Evolutionary conservation across 2,888 invertebrate species (phyloP).

Genomic region (Aphodius granarius): DNA sequence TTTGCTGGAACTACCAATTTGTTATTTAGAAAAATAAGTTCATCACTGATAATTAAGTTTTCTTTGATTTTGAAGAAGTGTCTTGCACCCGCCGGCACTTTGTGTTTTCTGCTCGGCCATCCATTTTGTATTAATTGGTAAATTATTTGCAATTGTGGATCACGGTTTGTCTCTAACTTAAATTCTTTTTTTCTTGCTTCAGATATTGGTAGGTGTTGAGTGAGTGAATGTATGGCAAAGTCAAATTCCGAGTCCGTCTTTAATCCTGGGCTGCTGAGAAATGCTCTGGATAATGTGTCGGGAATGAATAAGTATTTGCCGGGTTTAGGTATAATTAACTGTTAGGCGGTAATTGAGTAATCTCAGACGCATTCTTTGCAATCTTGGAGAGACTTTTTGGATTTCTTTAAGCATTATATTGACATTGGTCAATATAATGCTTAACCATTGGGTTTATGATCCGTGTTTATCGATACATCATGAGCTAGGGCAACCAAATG

Average conservation of each 20-base stretch:
- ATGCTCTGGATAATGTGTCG: slow-evolving; percentile 17
- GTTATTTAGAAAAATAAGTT: slow-evolving; percentile 9
- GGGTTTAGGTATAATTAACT: slow-evolving; percentile 35
- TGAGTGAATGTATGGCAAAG: slow-evolving; percentile 4
- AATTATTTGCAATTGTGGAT: too few species aligned
- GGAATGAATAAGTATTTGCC: slow-evolving; percentile 28
- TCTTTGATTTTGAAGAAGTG: not conserved
- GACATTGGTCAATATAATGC: too few species aligned
- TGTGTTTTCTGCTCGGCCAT: too few species aligned
- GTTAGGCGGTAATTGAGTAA: slow-evolving; percentile 18
- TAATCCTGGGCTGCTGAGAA: too few species aligned
- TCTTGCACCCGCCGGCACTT: too few species aligned
- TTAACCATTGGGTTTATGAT: slow-evolving; percentile 28
- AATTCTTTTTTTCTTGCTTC: not conserved
- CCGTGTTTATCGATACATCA: slow-evolving; percentile 15
- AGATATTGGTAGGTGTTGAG: slow-evolving; percentile 5
- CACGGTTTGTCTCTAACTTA: not conserved
- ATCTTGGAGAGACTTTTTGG: slow-evolving; percentile 7
- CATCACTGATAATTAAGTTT: not conserved
- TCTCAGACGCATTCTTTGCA: slow-evolving; percentile 16
- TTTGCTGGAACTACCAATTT: slow-evolving; percentile 12
- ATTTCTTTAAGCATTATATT: slow-evolving; percentile 21
- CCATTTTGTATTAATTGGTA: too few species aligned
- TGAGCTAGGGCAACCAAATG: too few species aligned
- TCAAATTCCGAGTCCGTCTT: not conserved